A percentile compares a stretch with the other conserved stretches of the same genome.
Conservation (phyloP, 2,888 invertebrate species). For the Parascotia fuliginaria region DNA sequence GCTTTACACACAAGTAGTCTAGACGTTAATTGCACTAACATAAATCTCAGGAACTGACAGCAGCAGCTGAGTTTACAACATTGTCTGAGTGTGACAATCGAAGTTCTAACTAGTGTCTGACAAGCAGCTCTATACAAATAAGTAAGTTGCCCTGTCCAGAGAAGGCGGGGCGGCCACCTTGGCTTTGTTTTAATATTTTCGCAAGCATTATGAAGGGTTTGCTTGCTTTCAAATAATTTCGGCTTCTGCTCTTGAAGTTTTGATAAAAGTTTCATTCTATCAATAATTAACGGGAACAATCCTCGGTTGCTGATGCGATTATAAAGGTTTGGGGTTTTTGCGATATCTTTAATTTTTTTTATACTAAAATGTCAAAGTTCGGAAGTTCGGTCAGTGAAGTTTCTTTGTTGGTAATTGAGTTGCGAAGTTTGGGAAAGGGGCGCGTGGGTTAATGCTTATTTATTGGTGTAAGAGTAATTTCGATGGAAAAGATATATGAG, state of each 20-base stretch:
- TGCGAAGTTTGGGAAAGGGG: conserved; percentile 54
- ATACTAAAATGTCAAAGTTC: conserved; percentile 53
- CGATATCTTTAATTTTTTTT: conserved; percentile 64
- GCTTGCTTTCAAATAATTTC: conserved; percentile 85
- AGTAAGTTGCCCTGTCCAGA: conserved; percentile 67
- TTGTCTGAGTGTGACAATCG: neutral
- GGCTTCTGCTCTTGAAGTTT: conserved; percentile 85
- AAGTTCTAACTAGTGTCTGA: conserved; percentile 18
- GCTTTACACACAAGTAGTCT: neutral
- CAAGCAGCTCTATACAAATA: conserved; percentile 56
- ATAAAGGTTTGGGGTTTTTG: conserved; percentile 76
- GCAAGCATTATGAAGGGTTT: conserved; percentile 85
- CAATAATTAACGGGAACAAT: conserved; percentile 85
- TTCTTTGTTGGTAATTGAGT: conserved; percentile 66
- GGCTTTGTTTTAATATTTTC: conserved; percentile 86
- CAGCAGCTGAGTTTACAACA: neutral
- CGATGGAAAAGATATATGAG: conserved; percentile 20
- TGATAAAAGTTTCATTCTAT: conserved; percentile 86
- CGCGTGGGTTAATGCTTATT: conserved; percentile 43
- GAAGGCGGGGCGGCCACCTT: conserved; percentile 80
- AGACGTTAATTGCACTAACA: neutral
- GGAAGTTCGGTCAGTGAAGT: conserved; percentile 47
- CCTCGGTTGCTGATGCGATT: conserved; percentile 80
- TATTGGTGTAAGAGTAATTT: conserved; percentile 43
- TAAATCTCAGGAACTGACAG: neutral